These are phyloP conservation scores for Elephantulus edwardii DNA, from an alignment of 2,113 vertebrate species.

Conservation along the genomic window DNA sequence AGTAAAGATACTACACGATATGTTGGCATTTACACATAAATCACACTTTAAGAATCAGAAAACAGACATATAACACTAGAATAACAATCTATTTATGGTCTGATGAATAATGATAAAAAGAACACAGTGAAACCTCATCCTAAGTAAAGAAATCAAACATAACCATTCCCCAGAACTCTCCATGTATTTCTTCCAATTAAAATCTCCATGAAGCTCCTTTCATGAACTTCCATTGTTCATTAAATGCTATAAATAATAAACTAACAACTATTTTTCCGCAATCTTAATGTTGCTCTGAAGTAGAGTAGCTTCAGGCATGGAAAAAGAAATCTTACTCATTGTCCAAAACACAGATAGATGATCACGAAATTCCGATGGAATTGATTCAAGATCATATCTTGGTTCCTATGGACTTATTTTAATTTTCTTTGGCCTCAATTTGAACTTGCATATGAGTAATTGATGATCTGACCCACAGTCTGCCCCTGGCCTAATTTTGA, in stretches of 20 bases:
- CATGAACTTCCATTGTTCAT: background rate
- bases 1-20: background rate
- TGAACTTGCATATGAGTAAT: too few relatives aligned
- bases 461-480: too few relatives aligned
- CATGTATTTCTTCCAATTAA: background rate
- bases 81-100: too few relatives aligned
- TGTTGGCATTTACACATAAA: background rate
- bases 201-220: background rate
- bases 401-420: too few relatives aligned
- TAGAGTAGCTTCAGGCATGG: conserved; percentile 3
- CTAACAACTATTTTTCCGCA: background rate
- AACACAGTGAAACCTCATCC: background rate
- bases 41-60: background rate
- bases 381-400: too few relatives aligned
- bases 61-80: background rate
- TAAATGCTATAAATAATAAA: background rate
- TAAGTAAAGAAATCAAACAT: background rate
- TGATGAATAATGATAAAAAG: background rate
- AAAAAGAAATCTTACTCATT: conserved; percentile 54
- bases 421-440: too few relatives aligned
- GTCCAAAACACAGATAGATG: conserved; percentile 72
- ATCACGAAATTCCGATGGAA: too few relatives aligned
- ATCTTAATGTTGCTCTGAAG: conserved; percentile 73
- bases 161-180: background rate
- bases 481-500: too few relatives aligned